Base-by-base conservation (phyloP, 2,888 invertebrate species). In the Ceratothoa steindachneri region DNA sequence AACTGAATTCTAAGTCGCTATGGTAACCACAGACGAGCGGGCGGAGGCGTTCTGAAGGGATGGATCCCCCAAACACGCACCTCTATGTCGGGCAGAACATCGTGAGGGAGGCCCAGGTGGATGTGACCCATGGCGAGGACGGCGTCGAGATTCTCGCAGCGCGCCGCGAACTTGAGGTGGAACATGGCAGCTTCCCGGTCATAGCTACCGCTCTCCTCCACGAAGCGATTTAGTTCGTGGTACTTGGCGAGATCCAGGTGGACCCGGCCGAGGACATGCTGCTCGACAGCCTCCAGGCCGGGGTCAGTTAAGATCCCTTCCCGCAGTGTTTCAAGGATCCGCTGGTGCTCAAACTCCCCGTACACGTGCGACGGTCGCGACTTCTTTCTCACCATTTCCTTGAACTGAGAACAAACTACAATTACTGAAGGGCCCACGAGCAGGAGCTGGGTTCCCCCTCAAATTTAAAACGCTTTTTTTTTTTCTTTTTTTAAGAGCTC, bases 211-310 rank as follows among this genome's bases (percentile, higher is more conserved):
- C 76, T 79, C 29, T 81, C 81, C 64, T 71, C 74, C 4, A 80
- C 73, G 60, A 73, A 75, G 15, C 87, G 83, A 9, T 87, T 86
- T 31, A 86, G 80, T 81, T 88, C 87, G 80, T 88, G 86, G 82
- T 87, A 88, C 80, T 86, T 85, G 19, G 86, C 85, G 81, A 88
- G 81, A 79, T 87, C 87, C 80, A 87, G 84, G 81, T 88, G 88
- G 69, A 88, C 83, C 85, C 86, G 75, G 4, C 60, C 60, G n/a
- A 60, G 27, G 24, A 60, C 12, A 24, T n/a, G 27, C 24, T 60
- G 3, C 2, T 60, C 60, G n/a, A 60, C 24, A 7, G 41, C 52
- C 19, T 51, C 52, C 19, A n/a, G 2, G n/a, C 24, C 22, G 12
- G 60, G n/a, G 22, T 60, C 1, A 41, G 15, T 41, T 15, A 15